Conservation (phyloP, 2,888 invertebrate species). For the Cacoxenus indagator region DNA sequence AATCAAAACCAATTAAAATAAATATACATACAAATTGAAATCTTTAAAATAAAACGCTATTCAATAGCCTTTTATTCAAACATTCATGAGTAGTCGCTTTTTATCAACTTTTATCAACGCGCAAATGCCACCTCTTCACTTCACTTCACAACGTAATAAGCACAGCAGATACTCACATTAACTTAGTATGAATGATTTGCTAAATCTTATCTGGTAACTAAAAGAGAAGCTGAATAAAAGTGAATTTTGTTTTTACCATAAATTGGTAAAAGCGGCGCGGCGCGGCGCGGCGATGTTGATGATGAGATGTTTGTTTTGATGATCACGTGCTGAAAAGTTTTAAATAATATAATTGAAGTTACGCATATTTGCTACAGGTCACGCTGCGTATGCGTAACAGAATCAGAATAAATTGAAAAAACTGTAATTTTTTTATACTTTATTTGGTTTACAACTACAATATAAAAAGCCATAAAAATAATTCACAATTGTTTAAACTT, state of each 20-base stretch:
- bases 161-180: background rate
- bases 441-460: background rate
- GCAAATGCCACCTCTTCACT: background rate
- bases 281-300: background rate
- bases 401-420: background rate
- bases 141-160: background rate
- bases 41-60: too few species aligned
- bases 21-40: too few species aligned
- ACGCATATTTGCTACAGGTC: background rate
- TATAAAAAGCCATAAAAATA: background rate
- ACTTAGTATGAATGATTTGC: slow-evolving; percentile 3
- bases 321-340: background rate
- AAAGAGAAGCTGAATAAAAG: slow-evolving; percentile 5
- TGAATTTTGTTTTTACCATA: slow-evolving; percentile 1
- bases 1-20: too few species aligned
- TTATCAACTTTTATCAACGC: background rate
- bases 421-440: background rate
- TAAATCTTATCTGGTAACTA: background rate
- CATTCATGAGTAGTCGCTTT: background rate
- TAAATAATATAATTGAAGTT: background rate
- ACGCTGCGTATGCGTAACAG: slow-evolving; percentile 13
- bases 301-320: background rate
- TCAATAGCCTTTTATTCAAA: background rate
- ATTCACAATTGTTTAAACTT: background rate
- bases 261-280: background rate